These are phyloP conservation scores for Herpailurus yagouaroundi DNA, from an alignment of 2,113 vertebrate genomes.

Conservation along the genomic window DNA sequence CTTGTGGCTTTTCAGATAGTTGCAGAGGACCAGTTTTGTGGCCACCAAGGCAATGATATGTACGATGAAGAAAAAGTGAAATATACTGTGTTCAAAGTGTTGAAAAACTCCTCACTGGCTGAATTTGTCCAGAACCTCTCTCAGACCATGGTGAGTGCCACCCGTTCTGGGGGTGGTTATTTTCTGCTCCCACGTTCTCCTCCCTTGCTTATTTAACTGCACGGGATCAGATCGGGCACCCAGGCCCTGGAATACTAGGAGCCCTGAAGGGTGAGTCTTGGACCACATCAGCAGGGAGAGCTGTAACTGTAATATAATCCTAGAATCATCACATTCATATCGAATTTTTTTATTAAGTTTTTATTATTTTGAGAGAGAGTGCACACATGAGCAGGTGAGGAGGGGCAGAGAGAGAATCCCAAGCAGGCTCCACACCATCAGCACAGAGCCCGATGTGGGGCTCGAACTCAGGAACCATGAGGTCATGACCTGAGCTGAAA, in stretches of 20 bases:
- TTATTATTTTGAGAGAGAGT: too few relatives aligned
- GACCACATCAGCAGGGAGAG: fast-evolving
- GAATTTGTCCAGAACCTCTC: conserved; percentile 99
- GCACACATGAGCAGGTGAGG: too few relatives aligned
- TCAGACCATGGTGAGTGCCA: conserved; percentile 96
- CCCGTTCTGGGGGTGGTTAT: background rate
- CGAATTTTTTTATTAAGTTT: too few relatives aligned
- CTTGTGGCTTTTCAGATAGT: conserved; percentile 90
- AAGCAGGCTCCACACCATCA: too few relatives aligned
- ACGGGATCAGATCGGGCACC: background rate
- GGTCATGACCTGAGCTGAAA: too few relatives aligned
- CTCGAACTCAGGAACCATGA: too few relatives aligned
- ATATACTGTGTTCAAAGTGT: conserved; percentile 98
- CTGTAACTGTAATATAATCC: background rate
- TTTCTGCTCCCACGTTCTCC: background rate
- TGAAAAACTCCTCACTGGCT: conserved; percentile 97
- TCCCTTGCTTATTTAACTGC: background rate
- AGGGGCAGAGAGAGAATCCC: too few relatives aligned
- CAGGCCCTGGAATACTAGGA: background rate
- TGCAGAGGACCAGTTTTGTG: conserved; percentile 99
- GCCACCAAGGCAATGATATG: conserved; percentile 99
- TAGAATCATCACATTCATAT: background rate
- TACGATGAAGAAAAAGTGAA: conserved; percentile 99
- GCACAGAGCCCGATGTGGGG: too few relatives aligned
- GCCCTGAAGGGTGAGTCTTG: fast-evolving